Evolutionary conservation across 2,888 invertebrate genomes (phyloP).

Genomic region (Xylota sylvarum): DNA sequence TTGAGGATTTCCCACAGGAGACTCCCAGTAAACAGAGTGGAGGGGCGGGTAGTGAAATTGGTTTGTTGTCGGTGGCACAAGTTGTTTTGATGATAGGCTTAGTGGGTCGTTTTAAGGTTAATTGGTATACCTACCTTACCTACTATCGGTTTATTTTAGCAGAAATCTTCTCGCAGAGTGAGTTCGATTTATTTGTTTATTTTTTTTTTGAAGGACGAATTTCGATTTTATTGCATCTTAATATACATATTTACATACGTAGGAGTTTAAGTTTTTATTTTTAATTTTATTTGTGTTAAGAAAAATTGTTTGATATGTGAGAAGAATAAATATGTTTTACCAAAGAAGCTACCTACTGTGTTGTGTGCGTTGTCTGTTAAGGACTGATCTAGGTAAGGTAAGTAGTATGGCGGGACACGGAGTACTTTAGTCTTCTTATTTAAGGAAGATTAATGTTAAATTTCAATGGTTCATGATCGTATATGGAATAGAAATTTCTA

Average conservation of each 20-base stretch:
- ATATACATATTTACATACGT: not conserved
- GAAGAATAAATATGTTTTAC: slow-evolving; percentile 27
- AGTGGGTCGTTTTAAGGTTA: slow-evolving; percentile 63
- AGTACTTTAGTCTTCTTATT: too few relatives aligned
- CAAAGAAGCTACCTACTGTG: slow-evolving; percentile 21
- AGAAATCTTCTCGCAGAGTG: slow-evolving; percentile 5
- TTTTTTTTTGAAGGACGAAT: slow-evolving; percentile 41
- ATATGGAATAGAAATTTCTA: too few relatives aligned
- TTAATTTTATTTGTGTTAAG: slow-evolving; percentile 16
- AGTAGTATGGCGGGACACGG: not conserved
- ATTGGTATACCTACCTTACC: slow-evolving; percentile 35
- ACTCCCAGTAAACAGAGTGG: not conserved
- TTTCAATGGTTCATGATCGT: too few relatives aligned
- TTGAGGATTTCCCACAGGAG: slow-evolving; percentile 52
- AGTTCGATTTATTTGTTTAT: slow-evolving; percentile 57
- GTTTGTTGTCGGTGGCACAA: slow-evolving; percentile 25
- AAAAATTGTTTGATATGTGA: slow-evolving; percentile 14
- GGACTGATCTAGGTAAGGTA: not conserved
- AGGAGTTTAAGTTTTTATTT: not conserved
- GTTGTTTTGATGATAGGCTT: slow-evolving; percentile 67
- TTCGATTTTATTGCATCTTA: slow-evolving; percentile 33
- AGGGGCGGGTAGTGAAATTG: slow-evolving; percentile 18
- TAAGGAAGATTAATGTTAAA: too few relatives aligned
- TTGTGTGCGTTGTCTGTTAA: not conserved
- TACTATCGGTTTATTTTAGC: slow-evolving; percentile 1